A percentile compares a stretch with the other conserved stretches of the same genome.
Conservation (phyloP, 2,888 invertebrate species). For the Rhynchonema sp. region DNA sequence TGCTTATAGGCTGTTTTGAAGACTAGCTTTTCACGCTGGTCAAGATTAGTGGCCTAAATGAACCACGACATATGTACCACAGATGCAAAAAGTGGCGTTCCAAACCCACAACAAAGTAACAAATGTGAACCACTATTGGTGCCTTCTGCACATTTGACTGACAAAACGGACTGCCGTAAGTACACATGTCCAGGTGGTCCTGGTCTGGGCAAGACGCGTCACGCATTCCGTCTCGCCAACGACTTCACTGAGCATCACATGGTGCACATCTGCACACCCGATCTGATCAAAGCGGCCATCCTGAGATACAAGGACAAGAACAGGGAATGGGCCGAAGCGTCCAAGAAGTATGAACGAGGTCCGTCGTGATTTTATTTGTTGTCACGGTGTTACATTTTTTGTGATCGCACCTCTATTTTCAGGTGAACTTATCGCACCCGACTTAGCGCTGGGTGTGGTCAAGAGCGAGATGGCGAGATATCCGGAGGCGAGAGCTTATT, state of each 20-base stretch:
- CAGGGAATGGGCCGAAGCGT: constrained; percentile 25
- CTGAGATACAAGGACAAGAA: constrained; percentile 22
- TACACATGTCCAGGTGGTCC: constrained; percentile 23
- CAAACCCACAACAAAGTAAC: no score
- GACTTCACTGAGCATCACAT: constrained; percentile 15
- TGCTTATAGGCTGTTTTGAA: no score
- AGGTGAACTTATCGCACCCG: constrained; percentile 25
- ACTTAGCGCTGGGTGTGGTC: constrained; percentile 21
- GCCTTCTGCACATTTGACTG: no score
- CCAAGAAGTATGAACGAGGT: constrained; percentile 20
- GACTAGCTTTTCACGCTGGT: no score
- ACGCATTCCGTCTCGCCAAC: constrained; percentile 18
- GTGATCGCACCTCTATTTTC: no score
- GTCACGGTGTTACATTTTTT: no score
- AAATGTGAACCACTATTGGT: no score
- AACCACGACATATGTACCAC: no score
- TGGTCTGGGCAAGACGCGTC: constrained; percentile 24
- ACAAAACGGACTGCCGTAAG: no score
- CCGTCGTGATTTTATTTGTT: not conserved
- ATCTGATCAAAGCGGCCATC: constrained; percentile 18
- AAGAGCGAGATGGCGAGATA: constrained; percentile 24
- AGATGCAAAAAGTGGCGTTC: no score
- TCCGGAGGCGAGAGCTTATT: constrained; percentile 18
- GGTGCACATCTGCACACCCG: constrained; percentile 26
- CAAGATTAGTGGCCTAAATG: no score